Evolutionary conservation across 2,888 invertebrate genomes (phyloP).

Genomic region (Leucophora obtusa): DNA sequence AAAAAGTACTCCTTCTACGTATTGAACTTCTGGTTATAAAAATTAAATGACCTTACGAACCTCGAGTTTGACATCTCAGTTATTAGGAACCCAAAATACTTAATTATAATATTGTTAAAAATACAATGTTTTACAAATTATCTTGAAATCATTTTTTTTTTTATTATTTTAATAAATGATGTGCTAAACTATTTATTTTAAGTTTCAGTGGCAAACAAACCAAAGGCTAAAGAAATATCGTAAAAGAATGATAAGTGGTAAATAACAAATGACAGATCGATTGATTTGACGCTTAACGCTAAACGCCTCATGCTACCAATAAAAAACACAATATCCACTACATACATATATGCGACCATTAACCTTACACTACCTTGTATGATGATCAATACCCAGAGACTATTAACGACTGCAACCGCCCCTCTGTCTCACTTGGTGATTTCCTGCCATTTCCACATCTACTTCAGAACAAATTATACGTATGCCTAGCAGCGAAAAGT

Average conservation of each 20-base stretch:
- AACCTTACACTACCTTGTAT: conserved; percentile 57
- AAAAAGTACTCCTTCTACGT: too few species aligned
- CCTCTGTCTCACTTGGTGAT: conserved; percentile 8
- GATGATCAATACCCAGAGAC: conserved; percentile 20
- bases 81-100: background rate
- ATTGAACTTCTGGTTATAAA: too few species aligned
- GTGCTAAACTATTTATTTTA: conserved; percentile 74
- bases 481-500: conserved; percentile 38
- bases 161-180: conserved; percentile 74
- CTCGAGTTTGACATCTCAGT: background rate
- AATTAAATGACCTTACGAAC: background rate
- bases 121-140: conserved; percentile 17
- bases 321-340: conserved; percentile 48
- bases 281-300: conserved; percentile 76
- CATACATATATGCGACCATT: conserved; percentile 52
- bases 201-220: conserved; percentile 74
- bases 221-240: conserved; percentile 47
- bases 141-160: conserved; percentile 11
- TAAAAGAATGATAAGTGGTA: conserved; percentile 55
- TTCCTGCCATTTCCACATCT: conserved; percentile 13
- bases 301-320: conserved; percentile 70
- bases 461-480: conserved; percentile 5
- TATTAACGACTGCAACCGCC: conserved; percentile 51
- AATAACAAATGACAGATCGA: conserved; percentile 75
- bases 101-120: conserved; percentile 14